These are phyloP conservation scores for Collichthys lucidus DNA, from an alignment of 2,113 vertebrate species.

Conservation along the genomic window DNA sequence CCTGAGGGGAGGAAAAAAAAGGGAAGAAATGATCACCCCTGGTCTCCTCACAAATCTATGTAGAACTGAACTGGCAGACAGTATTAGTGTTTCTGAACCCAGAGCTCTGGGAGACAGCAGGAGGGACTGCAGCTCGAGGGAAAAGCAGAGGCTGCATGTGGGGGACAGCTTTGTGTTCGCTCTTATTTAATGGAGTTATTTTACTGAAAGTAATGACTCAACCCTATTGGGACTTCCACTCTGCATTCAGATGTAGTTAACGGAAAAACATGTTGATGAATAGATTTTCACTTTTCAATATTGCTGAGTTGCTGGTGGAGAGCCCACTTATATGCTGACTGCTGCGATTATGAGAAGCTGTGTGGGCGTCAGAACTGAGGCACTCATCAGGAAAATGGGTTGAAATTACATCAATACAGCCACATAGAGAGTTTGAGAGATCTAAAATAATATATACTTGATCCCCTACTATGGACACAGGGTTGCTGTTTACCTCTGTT, in stretches of 20 bases:
- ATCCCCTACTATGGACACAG: conserved; percentile 61
- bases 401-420: conserved; percentile 78
- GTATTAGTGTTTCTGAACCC: conserved; percentile 72
- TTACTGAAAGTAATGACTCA: conserved; percentile 80
- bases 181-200: conserved; percentile 81
- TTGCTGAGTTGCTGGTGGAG: conserved; percentile 81
- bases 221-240: conserved; percentile 78
- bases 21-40: conserved; percentile 76
- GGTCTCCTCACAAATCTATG: conserved; percentile 78
- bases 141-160: conserved; percentile 48
- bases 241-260: conserved; percentile 82
- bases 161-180: conserved; percentile 66
- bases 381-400: conserved; percentile 80
- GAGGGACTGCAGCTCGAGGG: conserved; percentile 57
- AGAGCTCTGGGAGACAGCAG: conserved; percentile 63
- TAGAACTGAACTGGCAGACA: conserved; percentile 74
- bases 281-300: conserved; percentile 83
- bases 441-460: conserved; percentile 77
- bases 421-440: conserved; percentile 68
- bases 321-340: conserved; percentile 84
- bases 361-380: conserved; percentile 80
- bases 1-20: conserved; percentile 71
- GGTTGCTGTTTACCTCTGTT: conserved; percentile 57
- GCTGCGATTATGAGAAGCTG: conserved; percentile 81
- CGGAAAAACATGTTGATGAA: conserved; percentile 83